Conservation (phyloP, 1,140 invertebrate species). For the Paracyclopina nana region DNA sequence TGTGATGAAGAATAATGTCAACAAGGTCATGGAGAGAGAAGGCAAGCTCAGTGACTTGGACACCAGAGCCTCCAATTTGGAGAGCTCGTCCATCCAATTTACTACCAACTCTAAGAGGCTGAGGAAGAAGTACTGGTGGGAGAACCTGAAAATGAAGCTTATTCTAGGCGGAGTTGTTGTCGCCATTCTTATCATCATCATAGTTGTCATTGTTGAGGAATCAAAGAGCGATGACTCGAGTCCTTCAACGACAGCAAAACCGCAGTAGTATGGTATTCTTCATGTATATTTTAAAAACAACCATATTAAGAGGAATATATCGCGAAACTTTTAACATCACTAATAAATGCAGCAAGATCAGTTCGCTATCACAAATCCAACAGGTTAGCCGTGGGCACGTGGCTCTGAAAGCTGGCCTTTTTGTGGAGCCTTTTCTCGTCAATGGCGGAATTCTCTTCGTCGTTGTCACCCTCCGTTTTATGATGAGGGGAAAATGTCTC, state of each 20-base stretch:
- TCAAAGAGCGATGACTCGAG: not conserved
- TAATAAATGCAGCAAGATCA: too few species aligned
- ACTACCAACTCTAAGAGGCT: constrained; percentile 20
- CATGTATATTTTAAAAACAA: too few species aligned
- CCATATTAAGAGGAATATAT: too few species aligned
- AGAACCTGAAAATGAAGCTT: constrained; percentile 23
- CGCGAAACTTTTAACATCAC: too few species aligned
- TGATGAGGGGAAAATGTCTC: not conserved
- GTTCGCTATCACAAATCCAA: too few species aligned
- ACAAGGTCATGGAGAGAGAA: constrained; percentile 23
- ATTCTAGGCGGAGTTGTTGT: constrained; percentile 20
- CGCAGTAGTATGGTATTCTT: too few species aligned
- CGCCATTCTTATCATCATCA: constrained; percentile 21
- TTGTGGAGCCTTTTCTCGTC: not conserved
- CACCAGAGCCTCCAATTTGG: constrained; percentile 20
- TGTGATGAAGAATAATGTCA: constrained; percentile 23
- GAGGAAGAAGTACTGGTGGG: constrained; percentile 24
- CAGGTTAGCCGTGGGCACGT: not conserved
- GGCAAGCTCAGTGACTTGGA: constrained; percentile 21
- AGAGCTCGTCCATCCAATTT: constrained; percentile 20
- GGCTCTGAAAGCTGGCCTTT: not conserved
- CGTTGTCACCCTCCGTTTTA: too few species aligned
- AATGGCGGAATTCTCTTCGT: too few species aligned
- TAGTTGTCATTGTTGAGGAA: constrained; percentile 15
- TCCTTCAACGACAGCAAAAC: too few species aligned